phyloP scores from a whole-genome alignment of 2,113 vertebrate genomes.

The Tenebrosternarchus preto region DNA sequence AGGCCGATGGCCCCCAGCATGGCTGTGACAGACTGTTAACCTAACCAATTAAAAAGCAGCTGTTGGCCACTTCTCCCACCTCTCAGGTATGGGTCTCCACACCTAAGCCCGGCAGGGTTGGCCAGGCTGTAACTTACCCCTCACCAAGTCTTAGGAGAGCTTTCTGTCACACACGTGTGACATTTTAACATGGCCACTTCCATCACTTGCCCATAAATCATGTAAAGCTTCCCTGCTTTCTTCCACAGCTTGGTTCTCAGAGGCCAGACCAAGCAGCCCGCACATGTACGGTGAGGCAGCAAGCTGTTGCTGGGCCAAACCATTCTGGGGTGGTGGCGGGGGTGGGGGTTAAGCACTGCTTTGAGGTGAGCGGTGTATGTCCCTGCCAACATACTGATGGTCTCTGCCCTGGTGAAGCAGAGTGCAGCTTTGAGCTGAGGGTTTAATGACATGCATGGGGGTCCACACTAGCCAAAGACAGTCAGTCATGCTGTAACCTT shows the following conservation, averaged over 20 bases:
- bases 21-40: conserved; percentile 55
- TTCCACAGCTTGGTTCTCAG: too few species aligned
- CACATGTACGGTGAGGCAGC: neutral
- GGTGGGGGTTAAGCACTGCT: too few species aligned
- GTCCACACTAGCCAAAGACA: neutral
- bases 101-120: conserved; percentile 51
- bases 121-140: conserved; percentile 53
- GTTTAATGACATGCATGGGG: neutral
- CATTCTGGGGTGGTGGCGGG: too few species aligned
- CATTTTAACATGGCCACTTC: conserved; percentile 44
- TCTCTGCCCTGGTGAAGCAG: neutral
- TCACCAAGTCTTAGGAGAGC: conserved; percentile 45
- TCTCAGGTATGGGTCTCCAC: conserved; percentile 45
- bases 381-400: neutral
- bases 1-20: conserved; percentile 26
- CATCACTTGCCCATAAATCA: conserved; percentile 33
- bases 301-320: conserved; percentile 14
- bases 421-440: neutral
- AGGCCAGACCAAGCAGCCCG: too few species aligned
- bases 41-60: conserved; percentile 58
- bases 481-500: neutral
- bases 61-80: conserved; percentile 1
- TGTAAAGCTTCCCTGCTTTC: neutral
- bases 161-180: conserved; percentile 31
- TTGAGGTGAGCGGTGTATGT: neutral